A percentile compares a stretch with the other conserved stretches of the same genome.
phyloP scores from a whole-genome alignment of 2,888 invertebrate genomes.

The Plusia festucae region DNA sequence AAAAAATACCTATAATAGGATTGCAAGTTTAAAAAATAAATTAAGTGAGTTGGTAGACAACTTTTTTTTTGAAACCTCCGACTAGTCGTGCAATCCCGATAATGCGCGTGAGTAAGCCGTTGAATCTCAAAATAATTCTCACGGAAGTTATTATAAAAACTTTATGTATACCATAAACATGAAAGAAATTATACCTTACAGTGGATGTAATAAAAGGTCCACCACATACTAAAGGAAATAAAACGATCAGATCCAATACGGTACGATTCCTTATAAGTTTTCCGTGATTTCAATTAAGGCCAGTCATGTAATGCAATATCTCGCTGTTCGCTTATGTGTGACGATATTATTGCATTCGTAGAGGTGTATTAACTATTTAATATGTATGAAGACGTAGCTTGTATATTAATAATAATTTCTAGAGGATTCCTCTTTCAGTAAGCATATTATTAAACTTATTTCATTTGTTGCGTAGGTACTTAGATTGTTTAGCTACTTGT shows the following conservation, averaged over 20 bases:
- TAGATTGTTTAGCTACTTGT: background rate
- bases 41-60: too few species aligned
- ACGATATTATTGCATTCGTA: constrained; percentile 10
- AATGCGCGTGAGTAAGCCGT: too few species aligned
- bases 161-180: too few species aligned
- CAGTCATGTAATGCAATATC: constrained; percentile 26
- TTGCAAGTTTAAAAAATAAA: too few species aligned
- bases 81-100: too few species aligned
- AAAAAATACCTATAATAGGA: too few species aligned
- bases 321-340: background rate
- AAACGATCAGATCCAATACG: constrained; percentile 22
- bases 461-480: background rate
- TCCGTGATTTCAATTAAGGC: constrained; percentile 31
- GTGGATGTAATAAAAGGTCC: constrained; percentile 17
- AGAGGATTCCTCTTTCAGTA: background rate
- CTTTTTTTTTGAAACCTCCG: too few species aligned
- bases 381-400: background rate
- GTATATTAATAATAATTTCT: background rate
- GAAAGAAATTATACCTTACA: too few species aligned
- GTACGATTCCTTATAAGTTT: constrained; percentile 37
- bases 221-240: constrained; percentile 15
- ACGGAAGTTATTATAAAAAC: too few species aligned
- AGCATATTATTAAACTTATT: background rate
- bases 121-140: too few species aligned
- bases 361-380: constrained; percentile 8